A percentile compares a stretch with the other conserved stretches of the same genome.
phyloP scores from a whole-genome alignment of 2,888 invertebrate species.

The Sesamia inferens region DNA sequence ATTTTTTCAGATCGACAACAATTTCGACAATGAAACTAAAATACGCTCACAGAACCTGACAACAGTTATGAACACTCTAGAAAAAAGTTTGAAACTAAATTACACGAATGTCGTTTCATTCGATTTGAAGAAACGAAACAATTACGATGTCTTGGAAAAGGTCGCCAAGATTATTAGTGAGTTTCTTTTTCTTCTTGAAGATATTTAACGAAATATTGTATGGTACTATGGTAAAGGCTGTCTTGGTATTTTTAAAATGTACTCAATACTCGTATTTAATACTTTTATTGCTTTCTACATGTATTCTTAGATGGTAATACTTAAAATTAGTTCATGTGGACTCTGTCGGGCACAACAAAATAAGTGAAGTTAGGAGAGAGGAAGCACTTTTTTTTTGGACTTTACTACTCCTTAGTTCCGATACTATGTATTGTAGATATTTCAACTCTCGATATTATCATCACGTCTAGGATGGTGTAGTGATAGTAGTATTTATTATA shows the following conservation, averaged over 20 bases:
- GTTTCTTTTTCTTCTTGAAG: constrained; percentile 19
- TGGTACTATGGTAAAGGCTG: too few relatives aligned
- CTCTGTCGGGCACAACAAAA: too few relatives aligned
- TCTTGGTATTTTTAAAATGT: too few relatives aligned
- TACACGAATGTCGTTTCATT: constrained; percentile 69
- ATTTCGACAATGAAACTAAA: constrained; percentile 30
- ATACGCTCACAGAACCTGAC: constrained; percentile 64
- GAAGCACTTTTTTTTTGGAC: too few relatives aligned
- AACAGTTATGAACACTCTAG: constrained; percentile 71
- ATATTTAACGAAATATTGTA: not conserved
- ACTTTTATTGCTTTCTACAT: too few relatives aligned
- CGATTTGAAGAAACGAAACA: constrained; percentile 63
- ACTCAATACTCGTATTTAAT: too few relatives aligned
- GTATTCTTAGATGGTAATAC: too few relatives aligned
- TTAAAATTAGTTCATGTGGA: too few relatives aligned
- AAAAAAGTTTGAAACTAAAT: constrained; percentile 72
- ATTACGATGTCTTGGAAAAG: constrained; percentile 57
- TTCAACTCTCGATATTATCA: not conserved
- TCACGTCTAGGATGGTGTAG: too few relatives aligned
- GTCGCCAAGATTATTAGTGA: constrained; percentile 65
- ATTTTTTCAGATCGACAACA: constrained; percentile 43
- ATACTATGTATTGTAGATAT: not conserved
- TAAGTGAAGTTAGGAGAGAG: too few relatives aligned
- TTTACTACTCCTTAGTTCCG: too few relatives aligned
- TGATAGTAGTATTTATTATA: too few relatives aligned